Evolutionary conservation across 2,113 vertebrate species (phyloP), one percentile per base, ranked within the genome.

Genomic region (Eurypyga helias): DNA sequence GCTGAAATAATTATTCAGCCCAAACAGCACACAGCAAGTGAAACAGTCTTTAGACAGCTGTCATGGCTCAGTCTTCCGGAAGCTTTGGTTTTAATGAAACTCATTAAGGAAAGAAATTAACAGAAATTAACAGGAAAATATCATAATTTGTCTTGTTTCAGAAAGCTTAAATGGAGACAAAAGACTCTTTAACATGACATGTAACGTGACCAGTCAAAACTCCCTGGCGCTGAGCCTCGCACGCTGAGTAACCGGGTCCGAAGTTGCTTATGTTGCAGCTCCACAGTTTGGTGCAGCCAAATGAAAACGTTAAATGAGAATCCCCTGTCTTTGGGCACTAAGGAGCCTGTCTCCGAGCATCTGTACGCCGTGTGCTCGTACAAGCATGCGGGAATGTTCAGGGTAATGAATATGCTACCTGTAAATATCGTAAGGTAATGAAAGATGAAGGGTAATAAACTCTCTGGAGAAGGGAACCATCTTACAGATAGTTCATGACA

Each of bases 31-130:
- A 97, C 70, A 90, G 93, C 96, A 97, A 98, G 97, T 71, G 97
- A 98, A 97, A 98, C 96, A 97, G 96, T 92, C 95, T 96, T 98
- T 96, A 98, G 97, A 98, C 98, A 98, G 98, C 97, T 98, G 97
- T 98, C 97, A 97, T 94, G 96, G 95, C 95, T 97, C 98, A 98
- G 96, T 97, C 97, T 98, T 98, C 97, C 86, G 67, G 97, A 98
- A 98, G 97, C 97, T 97, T 98, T 98, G 96, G 91, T 97, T 98
- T 98, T 98, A 98, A 98, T 98, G 96, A 98, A 98, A 98, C 96
- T 98, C 97, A 98, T 98, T 98, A 98, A 94, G 95, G 92, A 97
- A 98, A 98, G 97, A 98, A 98, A 98, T 98, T 98, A 98, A 98
- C 97, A 98, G 97, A 98, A 96, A 96, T 96, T 97, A 96, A 96